Evolutionary conservation across 2,797 vertebrate species (phyloP).

Genomic region (Crypturellus tataupa): DNA sequence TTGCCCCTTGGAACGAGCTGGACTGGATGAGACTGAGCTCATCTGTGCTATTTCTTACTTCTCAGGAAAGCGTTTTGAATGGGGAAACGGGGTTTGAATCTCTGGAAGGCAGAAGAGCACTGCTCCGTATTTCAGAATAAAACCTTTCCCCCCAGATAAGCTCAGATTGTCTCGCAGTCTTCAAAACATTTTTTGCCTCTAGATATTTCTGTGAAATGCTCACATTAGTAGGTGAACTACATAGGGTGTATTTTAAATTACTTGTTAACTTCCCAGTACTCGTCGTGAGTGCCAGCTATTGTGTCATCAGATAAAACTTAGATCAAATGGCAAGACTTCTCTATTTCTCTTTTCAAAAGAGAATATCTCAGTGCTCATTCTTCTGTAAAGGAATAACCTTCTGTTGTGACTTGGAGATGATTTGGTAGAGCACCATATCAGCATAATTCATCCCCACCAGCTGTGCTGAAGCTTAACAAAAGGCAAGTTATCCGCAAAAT

Average conservation of each 20-base stretch:
- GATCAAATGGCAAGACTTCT: slow-evolving; percentile 37
- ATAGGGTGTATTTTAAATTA: slow-evolving; percentile 54
- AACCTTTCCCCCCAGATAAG: neutral
- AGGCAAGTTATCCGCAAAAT: slow-evolving; percentile 16
- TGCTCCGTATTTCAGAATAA: slow-evolving; percentile 10
- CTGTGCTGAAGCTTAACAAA: slow-evolving; percentile 37
- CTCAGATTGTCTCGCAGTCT: neutral
- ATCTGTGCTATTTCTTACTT: neutral
- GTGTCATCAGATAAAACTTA: slow-evolving; percentile 31
- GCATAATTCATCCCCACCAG: slow-evolving; percentile 31
- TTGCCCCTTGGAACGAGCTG: neutral
- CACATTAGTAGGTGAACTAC: slow-evolving; percentile 6
- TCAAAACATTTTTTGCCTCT: slow-evolving; percentile 1
- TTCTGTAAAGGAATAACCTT: slow-evolving; percentile 50
- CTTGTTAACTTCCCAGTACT: slow-evolving; percentile 47
- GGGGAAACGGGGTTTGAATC: neutral
- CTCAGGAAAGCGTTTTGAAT: neutral
- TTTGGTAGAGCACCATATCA: slow-evolving; percentile 30
- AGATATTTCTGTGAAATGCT: neutral
- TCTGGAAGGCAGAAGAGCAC: neutral
- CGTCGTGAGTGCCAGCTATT: slow-evolving; percentile 14
- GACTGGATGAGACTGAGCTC: neutral
- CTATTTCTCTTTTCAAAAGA: slow-evolving; percentile 35
- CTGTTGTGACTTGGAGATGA: neutral
- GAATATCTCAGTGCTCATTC: neutral